Base-by-base conservation (phyloP, 1,140 invertebrate genomes). In the Drosophila varians region DNA sequence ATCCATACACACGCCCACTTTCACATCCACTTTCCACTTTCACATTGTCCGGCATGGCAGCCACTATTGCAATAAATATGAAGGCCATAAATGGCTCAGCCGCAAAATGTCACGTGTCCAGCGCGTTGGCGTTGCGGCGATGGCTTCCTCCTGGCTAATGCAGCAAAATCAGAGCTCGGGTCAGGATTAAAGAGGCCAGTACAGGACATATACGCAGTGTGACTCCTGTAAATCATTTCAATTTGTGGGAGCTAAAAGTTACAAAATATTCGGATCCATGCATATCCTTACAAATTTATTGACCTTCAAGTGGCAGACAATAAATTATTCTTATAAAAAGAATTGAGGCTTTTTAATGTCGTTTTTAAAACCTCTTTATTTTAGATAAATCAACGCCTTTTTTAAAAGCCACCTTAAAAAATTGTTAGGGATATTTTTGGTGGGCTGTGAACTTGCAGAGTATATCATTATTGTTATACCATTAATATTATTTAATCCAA, bases 11-110 rank as follows among this genome's bases (percentile, higher is more conserved):
- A 31, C 34, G 6, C 6, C n/a, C 12, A 16, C 36, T 38, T 16
- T 16, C 57, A 36, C 46, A 68, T 31, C 28, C 28, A 31, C 28
- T 31, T 31, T 31, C 28, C 28, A 31, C 28, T 31, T 11, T 38
- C 47, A 61, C 55, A 77, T 53, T 64, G 62, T 79, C 49, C 51
- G 54, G 21, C 21, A 58, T 69, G 80, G 58, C 31, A 43, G 47
- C 74, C 83, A 82, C 80, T 86, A 83, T 86, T 86, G 66, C 47
- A 78, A 28, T 69, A 83, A 83, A 84, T 83, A 75, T 80, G 72
- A 79, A 69, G 77, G 55, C 47, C 42, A 72, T 61, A 66, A 60
- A 77, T 53, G 60, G 45, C 42, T 57, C 31, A 72, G 71, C 77
- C 60, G 40, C 77, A 62, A 60, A 73, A 60, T 70, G 78, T 74